Evolutionary conservation across 2,113 vertebrate species (phyloP).

Genomic region (Emydocephalus ijimae): DNA sequence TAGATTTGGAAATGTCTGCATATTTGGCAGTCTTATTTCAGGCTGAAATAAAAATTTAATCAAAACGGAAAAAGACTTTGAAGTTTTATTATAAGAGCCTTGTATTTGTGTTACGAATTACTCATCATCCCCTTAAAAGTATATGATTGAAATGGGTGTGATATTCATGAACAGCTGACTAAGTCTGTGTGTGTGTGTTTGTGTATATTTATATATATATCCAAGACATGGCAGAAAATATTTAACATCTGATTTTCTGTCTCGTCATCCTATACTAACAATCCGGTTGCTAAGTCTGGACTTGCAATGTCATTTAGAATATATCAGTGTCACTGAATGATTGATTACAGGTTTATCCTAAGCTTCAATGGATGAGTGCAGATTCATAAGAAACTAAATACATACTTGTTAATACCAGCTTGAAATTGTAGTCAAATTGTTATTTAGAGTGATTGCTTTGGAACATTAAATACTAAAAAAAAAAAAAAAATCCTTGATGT

Average conservation of each 20-base stretch:
- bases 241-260: background rate
- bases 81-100: background rate
- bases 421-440: constrained; percentile 45
- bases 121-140: background rate
- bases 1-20: background rate
- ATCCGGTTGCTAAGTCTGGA: background rate
- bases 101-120: background rate
- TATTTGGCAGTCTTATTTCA: background rate
- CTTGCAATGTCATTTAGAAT: background rate
- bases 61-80: background rate
- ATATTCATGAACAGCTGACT: background rate
- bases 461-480: constrained; percentile 32
- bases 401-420: constrained; percentile 11
- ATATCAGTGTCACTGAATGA: background rate
- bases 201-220: background rate
- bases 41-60: background rate
- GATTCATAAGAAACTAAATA: constrained; percentile 5
- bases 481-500: constrained; percentile 1
- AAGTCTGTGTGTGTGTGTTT: background rate
- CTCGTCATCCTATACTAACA: background rate
- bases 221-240: background rate
- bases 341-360: background rate
- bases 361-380: constrained; percentile 11
- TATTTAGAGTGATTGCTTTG: constrained; percentile 34
- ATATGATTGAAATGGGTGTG: background rate